These are phyloP conservation scores for Conus betulinus DNA, from an alignment of 1,140 invertebrate species.

Conservation along the genomic window DNA sequence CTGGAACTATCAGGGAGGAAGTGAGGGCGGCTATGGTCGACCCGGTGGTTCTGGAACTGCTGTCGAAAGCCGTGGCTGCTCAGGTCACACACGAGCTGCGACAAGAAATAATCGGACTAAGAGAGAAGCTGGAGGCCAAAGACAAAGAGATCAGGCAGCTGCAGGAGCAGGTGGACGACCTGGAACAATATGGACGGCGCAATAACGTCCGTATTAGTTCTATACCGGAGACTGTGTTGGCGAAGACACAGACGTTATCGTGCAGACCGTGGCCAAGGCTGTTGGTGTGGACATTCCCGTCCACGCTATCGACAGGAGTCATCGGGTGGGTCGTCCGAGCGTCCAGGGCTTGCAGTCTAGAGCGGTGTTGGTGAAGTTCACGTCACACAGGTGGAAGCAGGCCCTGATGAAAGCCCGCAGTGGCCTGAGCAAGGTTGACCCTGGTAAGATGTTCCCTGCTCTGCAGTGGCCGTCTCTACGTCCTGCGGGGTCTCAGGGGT, in stretches of 20 bases:
- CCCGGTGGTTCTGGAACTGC: background rate
- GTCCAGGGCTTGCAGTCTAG: background rate
- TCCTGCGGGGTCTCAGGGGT: background rate
- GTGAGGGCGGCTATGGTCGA: background rate
- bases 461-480: background rate
- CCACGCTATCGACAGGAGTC: background rate
- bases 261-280: background rate
- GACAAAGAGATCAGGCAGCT: background rate
- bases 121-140: background rate
- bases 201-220: background rate
- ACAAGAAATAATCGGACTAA: background rate
- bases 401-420: background rate
- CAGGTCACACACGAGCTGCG: background rate
- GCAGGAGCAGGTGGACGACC: background rate
- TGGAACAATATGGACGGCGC: slow-evolving; percentile 13
- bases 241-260: background rate
- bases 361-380: background rate
- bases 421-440: background rate
- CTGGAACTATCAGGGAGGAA: background rate
- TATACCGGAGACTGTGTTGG: background rate
- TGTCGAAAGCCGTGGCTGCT: background rate
- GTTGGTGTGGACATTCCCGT: background rate
- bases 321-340: background rate
- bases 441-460: background rate
- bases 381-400: background rate